A percentile compares a stretch with the other conserved stretches of the same genome.
phyloP scores from a whole-genome alignment of 2,888 invertebrate species.

The Ormyrus labotus region DNA sequence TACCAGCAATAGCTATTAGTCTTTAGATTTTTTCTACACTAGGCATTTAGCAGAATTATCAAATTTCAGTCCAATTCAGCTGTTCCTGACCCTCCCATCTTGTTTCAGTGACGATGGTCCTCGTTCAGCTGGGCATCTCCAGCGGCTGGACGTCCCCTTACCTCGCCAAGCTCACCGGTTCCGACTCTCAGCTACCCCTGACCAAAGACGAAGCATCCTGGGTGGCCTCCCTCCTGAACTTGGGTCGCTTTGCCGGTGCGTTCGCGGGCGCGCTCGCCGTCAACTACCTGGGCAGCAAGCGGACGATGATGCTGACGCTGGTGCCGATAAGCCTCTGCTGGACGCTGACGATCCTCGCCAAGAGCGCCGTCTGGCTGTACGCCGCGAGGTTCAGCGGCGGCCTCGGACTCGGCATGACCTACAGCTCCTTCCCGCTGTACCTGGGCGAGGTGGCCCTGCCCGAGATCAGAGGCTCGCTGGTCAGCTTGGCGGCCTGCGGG shows the following conservation, averaged over 20 bases:
- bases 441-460: constrained; percentile 67
- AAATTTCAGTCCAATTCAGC: background rate
- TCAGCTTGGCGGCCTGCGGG: constrained; percentile 66
- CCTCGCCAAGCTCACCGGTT: constrained; percentile 58
- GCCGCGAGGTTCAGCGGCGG: constrained; percentile 61
- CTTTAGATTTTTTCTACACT: no score
- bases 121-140: constrained; percentile 48
- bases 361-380: constrained; percentile 61
- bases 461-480: constrained; percentile 67
- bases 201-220: constrained; percentile 64
- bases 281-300: constrained; percentile 65
- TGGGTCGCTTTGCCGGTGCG: constrained; percentile 66
- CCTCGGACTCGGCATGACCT: constrained; percentile 65
- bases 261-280: constrained; percentile 60
- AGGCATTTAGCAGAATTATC: no score
- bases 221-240: constrained; percentile 66
- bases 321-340: constrained; percentile 62
- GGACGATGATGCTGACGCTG: constrained; percentile 59
- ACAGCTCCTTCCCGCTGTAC: constrained; percentile 65
- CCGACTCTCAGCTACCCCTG: constrained; percentile 60
- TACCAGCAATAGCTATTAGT: no score
- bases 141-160: constrained; percentile 68
- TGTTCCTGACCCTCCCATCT: background rate
- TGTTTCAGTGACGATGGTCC: constrained; percentile 47
- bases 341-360: constrained; percentile 61